phyloP scores from a whole-genome alignment of 2,797 vertebrate species.

The Propithecus deckenii region DNA sequence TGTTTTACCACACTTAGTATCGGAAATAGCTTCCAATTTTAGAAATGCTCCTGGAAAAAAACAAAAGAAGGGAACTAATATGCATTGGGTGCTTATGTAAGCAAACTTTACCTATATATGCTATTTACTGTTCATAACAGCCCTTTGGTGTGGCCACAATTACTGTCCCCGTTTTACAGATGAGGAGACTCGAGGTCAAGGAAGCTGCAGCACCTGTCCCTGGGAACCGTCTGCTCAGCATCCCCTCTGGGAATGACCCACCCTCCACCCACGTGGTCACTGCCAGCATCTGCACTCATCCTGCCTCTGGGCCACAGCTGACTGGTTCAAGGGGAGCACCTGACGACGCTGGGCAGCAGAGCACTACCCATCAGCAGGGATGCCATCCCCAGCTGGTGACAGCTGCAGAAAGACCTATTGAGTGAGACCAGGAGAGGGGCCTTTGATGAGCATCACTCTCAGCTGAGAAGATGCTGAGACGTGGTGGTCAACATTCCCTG shows the following conservation, averaged over 20 bases:
- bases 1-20: neutral
- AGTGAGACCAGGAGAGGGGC: neutral
- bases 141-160: neutral
- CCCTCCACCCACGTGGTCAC: neutral
- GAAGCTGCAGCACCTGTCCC: neutral
- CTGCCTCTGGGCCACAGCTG: neutral
- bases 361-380: neutral
- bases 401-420: neutral
- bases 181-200: neutral
- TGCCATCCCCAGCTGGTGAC: neutral
- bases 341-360: neutral
- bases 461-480: neutral
- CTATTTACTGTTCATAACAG: neutral
- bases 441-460: neutral
- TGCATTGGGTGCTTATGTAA: neutral
- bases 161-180: neutral
- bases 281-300: neutral
- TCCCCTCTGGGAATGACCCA: neutral
- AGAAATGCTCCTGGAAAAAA: neutral
- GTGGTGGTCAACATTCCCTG: neutral
- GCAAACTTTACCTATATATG: neutral
- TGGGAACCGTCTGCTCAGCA: neutral
- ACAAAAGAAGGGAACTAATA: neutral
- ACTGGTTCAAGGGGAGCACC: neutral
- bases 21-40: neutral